Percentiles rank a stretch among this genome's conserved stretches.
These are phyloP conservation scores for Lordiphosa andalusiaca DNA, from an alignment of 2,888 invertebrate genomes.

Conservation along the genomic window DNA sequence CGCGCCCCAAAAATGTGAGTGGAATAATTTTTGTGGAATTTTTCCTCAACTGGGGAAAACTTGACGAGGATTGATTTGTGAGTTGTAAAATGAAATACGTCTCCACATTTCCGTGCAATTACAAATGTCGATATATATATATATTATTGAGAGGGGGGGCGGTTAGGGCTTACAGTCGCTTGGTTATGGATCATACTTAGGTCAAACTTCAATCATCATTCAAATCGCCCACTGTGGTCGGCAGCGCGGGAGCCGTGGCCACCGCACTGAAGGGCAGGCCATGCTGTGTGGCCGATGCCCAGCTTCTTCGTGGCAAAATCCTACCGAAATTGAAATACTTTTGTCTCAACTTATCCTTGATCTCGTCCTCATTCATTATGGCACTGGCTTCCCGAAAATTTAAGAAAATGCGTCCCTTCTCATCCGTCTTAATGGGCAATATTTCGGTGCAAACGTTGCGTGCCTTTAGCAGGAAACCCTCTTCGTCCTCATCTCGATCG, in stretches of 20 bases:
- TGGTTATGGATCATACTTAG: neutral
- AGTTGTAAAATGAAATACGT: too few species aligned
- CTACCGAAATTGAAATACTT: conserved; percentile 79
- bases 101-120: too few species aligned
- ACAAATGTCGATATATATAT: conserved; percentile 1
- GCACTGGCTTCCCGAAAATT: conserved; percentile 80
- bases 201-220: conserved; percentile 54
- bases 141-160: neutral
- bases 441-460: conserved; percentile 80
- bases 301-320: conserved; percentile 77
- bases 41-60: too few species aligned
- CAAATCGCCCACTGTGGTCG: conserved; percentile 61
- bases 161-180: conserved; percentile 1
- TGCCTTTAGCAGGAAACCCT: conserved; percentile 77
- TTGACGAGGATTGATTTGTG: conserved; percentile 1
- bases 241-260: conserved; percentile 31
- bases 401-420: conserved; percentile 79
- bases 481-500: conserved; percentile 43
- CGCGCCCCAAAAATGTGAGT: conserved; percentile 54
- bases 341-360: conserved; percentile 78
- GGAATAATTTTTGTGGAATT: conserved; percentile 51
- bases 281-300: conserved; percentile 78
- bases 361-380: conserved; percentile 80
- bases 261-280: conserved; percentile 63
- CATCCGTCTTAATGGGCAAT: conserved; percentile 80